Base-by-base conservation (phyloP, 2,888 invertebrate species). In the Amblyteles armatorius region DNA sequence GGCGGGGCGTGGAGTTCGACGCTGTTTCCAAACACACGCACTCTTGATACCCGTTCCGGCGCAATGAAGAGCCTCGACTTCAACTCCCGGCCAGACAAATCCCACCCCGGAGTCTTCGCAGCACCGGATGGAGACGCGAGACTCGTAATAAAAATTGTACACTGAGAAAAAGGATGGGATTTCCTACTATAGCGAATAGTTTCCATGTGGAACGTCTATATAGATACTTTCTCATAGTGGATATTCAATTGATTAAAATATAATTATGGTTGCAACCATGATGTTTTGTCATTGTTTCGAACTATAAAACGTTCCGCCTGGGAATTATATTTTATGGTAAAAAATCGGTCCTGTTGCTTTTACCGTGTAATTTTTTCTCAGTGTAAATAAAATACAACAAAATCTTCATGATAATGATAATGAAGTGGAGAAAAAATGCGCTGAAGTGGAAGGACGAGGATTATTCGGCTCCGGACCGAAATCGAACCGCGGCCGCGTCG, bases 1-100 rank as follows among this genome's bases (percentile, higher is more conserved):
- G 65, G 76, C 48, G 65, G 79, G 85, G 77, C 82, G 85, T 87
- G 72, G 80, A 85, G 83, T 79, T 80, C 79, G 72, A 77, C 72
- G 68, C 55, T 85, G 83, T 83, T 84, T 85, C 69, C 79, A 76
- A 82, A 86, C 83, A 87, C 77, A 67, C 74, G 71, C 55, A 33
- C 79, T 48, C 76, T 77, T 79, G 71, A 55, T 68, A 65, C 52
- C 33, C 55, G 68, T 63, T 76, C 79, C 33, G 36, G 16, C 72
- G 68, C 33, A 65, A 60, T 50, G 40, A 69, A 67, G 40, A 78
- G 60, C 29, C 26, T 44, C 77, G 81, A 81, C 68, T 84, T 73
- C 68, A 29, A 1, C 60, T 77, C 11, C n/a, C 16, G 5, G 40
- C 40, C 36, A 40, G 57, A 57, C 57, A 57, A 13, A 16, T 48